These are phyloP conservation scores for Formicarius rufipectus DNA, from an alignment of 2,113 vertebrate species.

Conservation along the genomic window DNA sequence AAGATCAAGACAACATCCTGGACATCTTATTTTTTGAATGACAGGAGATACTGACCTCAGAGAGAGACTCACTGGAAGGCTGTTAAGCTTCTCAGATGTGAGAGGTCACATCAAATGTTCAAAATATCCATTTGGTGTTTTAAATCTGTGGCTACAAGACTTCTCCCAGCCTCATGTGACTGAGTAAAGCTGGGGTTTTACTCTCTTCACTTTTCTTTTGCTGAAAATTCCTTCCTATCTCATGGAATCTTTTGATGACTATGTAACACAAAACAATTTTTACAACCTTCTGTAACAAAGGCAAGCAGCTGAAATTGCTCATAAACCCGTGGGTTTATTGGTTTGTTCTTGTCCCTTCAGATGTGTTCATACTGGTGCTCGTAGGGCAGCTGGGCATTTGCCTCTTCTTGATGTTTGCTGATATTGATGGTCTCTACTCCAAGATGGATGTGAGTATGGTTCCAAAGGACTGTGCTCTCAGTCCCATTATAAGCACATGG, in stretches of 20 bases:
- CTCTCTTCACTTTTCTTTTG: not conserved
- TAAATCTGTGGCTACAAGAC: not conserved
- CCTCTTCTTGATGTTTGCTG: constrained; percentile 79
- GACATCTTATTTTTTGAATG: not conserved
- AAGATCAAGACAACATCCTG: not conserved
- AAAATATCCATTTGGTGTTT: not conserved
- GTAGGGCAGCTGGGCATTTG: constrained; percentile 69
- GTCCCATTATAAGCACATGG: not conserved
- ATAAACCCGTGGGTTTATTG: not conserved
- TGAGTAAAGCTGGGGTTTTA: not conserved
- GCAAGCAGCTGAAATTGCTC: not conserved
- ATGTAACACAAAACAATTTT: not conserved
- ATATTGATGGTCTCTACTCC: constrained; percentile 71
- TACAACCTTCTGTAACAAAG: not conserved
- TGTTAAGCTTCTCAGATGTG: not conserved
- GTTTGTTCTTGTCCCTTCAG: constrained; percentile 55
- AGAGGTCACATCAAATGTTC: not conserved
- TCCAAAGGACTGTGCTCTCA: not conserved
- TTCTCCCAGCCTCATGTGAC: not conserved
- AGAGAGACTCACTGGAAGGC: not conserved
- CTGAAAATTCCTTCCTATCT: not conserved
- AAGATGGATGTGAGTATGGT: constrained; percentile 77
- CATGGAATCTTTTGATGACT: not conserved
- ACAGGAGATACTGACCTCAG: not conserved
- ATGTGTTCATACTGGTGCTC: constrained; percentile 74